Base-by-base conservation (phyloP, 2,113 vertebrate genomes). In the Capreolus pygargus region DNA sequence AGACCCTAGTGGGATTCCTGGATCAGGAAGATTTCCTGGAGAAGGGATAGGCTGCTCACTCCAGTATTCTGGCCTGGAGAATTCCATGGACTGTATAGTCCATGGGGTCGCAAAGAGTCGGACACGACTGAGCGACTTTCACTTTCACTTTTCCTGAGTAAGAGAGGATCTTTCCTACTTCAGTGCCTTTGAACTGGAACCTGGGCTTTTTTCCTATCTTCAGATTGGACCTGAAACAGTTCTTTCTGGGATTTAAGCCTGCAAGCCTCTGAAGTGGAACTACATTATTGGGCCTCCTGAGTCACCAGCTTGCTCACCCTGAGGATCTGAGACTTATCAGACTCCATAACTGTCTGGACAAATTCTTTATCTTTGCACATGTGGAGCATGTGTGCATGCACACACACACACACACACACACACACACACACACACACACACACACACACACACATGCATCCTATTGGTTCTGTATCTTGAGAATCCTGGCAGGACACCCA, bases 361-460 rank as follows among this genome's bases (percentile, higher is more conserved):
- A 85, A 52, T 36, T 70, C 14, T 15, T 67, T 70, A 36, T 36
- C 30, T 87, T 52, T 87, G 9, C 23, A 64, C 19, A 47, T 14
- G 36, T 43, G 70, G 11, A 36, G 1, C 3, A 1, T 27, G 17
- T 6, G 23, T 27, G 39, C n/a, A 23, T 1, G 4, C 10, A 43
- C 27, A 39, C n/a, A 39, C 50, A 82, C 30, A 55, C 33, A 83
- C 82, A 57, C n/a, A 14, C n/a, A 23, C 33, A 47, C 27, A 33
- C 45, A 12, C 17, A n/a, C 39, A 39, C 39, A 39, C 19, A 33
- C 17, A 83, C 33, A 55, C 55, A 23, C n/a, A n/a, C n/a, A n/a
- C n/a, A n/a, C n/a, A n/a, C n/a, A n/a, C 19, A 33, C 17, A 83
- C 33, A 55, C 55, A 23, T 12, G 30, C 10, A 28, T 19, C 27